Evolutionary conservation across 2,797 vertebrate species (phyloP).

Genomic region (Hemibagrus guttatus): DNA sequence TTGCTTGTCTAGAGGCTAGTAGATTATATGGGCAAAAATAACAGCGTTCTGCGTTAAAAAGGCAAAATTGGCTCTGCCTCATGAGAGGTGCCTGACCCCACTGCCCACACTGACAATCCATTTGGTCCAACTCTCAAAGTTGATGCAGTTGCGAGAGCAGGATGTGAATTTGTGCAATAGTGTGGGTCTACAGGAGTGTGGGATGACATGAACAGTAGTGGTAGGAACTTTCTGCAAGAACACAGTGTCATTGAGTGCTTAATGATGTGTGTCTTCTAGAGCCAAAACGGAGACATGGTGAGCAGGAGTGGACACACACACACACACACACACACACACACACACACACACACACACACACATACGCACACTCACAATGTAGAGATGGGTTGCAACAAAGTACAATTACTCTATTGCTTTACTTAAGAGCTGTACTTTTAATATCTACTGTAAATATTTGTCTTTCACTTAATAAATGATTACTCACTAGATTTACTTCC

Average conservation of each 20-base stretch:
- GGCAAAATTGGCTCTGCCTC: constrained; percentile 30
- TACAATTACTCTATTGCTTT: neutral
- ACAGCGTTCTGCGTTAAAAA: constrained; percentile 18
- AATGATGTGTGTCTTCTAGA: constrained; percentile 75
- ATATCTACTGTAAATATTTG: neutral
- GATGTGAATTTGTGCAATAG: constrained; percentile 38
- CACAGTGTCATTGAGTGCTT: constrained; percentile 77
- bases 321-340: constrained; percentile 20
- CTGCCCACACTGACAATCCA: constrained; percentile 38
- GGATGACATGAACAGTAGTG: constrained; percentile 51
- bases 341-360: constrained; percentile 22
- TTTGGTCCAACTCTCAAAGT: constrained; percentile 26
- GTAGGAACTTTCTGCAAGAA: constrained; percentile 68
- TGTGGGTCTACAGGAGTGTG: constrained; percentile 43
- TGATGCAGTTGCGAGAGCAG: constrained; percentile 28
- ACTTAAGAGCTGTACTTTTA: neutral
- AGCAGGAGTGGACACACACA: constrained; percentile 20
- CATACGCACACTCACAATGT: constrained; percentile 16
- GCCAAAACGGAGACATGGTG: constrained; percentile 23
- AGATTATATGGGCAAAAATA: constrained; percentile 16
- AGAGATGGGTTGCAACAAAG: neutral
- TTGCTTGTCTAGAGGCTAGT: constrained; percentile 14
- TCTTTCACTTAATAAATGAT: neutral
- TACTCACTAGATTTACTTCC: neutral
- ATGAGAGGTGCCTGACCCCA: constrained; percentile 28